Base-by-base conservation (phyloP, 2,797 vertebrate species). In the Gobionotothen gibberifrons region DNA sequence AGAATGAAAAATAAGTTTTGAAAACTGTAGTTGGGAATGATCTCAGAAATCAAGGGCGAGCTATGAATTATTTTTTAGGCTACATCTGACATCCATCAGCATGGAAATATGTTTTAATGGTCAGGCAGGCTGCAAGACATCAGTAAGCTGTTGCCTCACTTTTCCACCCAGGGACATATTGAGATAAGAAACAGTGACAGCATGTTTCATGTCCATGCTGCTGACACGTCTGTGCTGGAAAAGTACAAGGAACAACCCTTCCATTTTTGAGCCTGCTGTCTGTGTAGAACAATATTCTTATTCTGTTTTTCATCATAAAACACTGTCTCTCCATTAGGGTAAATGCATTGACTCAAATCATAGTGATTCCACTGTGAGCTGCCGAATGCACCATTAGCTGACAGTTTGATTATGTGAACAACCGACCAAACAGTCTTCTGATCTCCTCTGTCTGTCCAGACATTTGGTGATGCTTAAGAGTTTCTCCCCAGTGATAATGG, bases 21-120 rank as follows among this genome's bases (percentile, higher is more conserved):
- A 89, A 86, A 90, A 86, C 69, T 83, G 58, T 74, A 83, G 53
- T 78, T 71, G 44, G 57, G 79, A 85, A 83, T 80, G 74, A 86
- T 84, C 84, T 84, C 76, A 79, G 68, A 88, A 90, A 91, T 90
- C 84, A 90, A 90, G 87, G 84, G 79, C 76, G 52, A 80, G 73
- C 72, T 53, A 48, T 74, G 74, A 1, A 21, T 61, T 51, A 19
- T 60, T 60, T 60, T 85, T 87, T 84, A 82, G 72, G 76, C 78
- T 87, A 83, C 90, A 92, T 91, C 91, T 93, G 92, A 93, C 91
- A 93, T 92, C 89, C 91, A 93, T 94, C 92, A 93, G 84, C 83
- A 89, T 91, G 90, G 88, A 92, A 92, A 92, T 91, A 79, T 91
- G 87, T 92, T 93, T 93, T 93, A 92, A 92, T 93, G 90, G 92